Evolutionary conservation across 2,797 vertebrate species (phyloP), one percentile per base, ranked within the genome.

Genomic region (Leucoraja ocellata): DNA sequence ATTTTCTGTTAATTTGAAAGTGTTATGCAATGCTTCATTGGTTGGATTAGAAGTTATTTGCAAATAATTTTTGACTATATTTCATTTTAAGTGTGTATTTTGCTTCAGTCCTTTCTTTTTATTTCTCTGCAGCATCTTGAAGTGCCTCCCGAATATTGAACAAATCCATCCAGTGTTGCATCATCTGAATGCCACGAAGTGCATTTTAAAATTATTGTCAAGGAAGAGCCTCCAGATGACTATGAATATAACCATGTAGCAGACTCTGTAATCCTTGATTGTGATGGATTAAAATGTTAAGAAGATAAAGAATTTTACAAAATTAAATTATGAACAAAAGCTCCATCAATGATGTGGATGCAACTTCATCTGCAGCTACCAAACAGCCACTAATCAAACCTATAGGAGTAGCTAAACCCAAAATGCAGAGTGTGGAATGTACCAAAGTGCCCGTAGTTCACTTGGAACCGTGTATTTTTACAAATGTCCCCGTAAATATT

Each of bases 371-470:
- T 0, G 2, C n/a, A 1, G 80, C 91, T n/a, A 63, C 68, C 7
- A 96, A 95, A 93, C 95, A 95, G 94, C 93, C 95, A 94, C 93
- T 95, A 94, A 93, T 94, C 93, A 95, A 95, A 95, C 94, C 97
- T 63, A 94, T 96, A 93, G 95, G 94, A 93, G 96, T 97, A 94
- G 96, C 95, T 80, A 95, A 95, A 94, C 96, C 95, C 91, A 96
- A 97, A 95, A 95, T 96, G 95, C 95, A 96, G 94, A 95, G 95
- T 94, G 93, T 96, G 86, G 95, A 96, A 0, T 96, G 95, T 93
- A 95, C 95, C 39, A 97, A 97, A 93, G 96, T 96, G 96, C 96
- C 97, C 68, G 95, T 96, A 78, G 96, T 97, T 88, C 95, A 95
- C 76, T 93, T 97, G 25, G 96, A 96, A 28, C 95, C 95, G 10